phyloP scores from a whole-genome alignment of 1,140 invertebrate genomes.

The Cotesia typhae region DNA sequence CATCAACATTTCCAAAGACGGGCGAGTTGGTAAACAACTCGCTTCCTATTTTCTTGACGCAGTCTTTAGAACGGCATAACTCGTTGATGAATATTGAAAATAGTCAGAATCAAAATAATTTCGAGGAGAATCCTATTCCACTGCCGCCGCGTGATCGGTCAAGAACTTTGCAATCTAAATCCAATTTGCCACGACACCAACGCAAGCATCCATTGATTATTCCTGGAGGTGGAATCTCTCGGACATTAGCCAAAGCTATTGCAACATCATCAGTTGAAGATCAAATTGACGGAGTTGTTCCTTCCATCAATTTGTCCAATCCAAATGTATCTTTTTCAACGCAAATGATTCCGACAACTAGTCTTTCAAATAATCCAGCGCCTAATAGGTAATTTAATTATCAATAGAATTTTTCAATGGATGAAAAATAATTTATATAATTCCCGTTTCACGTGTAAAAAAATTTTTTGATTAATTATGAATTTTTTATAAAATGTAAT shows the following conservation, averaged over 20 bases:
- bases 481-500: too few species aligned
- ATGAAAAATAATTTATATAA: too few species aligned
- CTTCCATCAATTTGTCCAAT: slow-evolving; percentile 26
- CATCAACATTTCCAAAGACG: slow-evolving; percentile 58
- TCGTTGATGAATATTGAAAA: slow-evolving; percentile 59
- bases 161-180: slow-evolving; percentile 71
- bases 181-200: slow-evolving; percentile 78
- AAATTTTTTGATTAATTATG: too few species aligned
- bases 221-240: slow-evolving; percentile 71
- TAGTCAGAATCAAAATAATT: slow-evolving; percentile 60
- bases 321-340: slow-evolving; percentile 34
- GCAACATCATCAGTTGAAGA: slow-evolving; percentile 58
- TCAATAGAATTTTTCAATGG: background rate
- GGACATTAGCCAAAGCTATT: slow-evolving; percentile 70
- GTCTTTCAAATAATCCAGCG: slow-evolving; percentile 39
- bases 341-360: slow-evolving; percentile 31
- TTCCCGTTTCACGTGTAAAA: too few species aligned
- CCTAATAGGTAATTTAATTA: slow-evolving; percentile 50
- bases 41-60: slow-evolving; percentile 43
- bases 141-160: slow-evolving; percentile 84
- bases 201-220: slow-evolving; percentile 89
- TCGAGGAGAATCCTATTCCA: slow-evolving; percentile 78
- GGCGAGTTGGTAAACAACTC: slow-evolving; percentile 50
- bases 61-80: slow-evolving; percentile 53
- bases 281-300: slow-evolving; percentile 52